phyloP scores from a whole-genome alignment of 92 coral and sea anemone species.

The Pocillopora grandis region DNA sequence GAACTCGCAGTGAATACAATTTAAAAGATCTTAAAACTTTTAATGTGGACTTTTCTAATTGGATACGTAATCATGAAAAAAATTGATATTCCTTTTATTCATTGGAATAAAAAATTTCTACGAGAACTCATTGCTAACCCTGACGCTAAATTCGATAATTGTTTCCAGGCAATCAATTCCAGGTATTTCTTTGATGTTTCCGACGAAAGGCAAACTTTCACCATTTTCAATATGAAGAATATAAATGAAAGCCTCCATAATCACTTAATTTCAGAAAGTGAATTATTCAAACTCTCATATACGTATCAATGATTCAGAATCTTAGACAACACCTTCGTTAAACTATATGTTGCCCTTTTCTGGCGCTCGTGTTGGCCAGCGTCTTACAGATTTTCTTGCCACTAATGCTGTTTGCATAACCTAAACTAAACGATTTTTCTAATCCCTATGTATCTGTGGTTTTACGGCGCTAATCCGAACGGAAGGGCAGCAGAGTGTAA shows the following conservation, averaged over 20 bases:
- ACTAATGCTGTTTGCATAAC: constrained; percentile 9
- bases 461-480: constrained; percentile 11
- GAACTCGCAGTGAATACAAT: not conserved
- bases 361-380: not conserved
- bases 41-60: not conserved
- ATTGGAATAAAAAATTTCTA: not conserved
- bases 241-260: not conserved
- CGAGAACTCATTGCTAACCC: not conserved
- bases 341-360: not conserved
- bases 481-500: not conserved
- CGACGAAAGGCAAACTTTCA: constrained; percentile 3
- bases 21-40: not conserved
- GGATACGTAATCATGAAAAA: not conserved
- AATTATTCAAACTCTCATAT: not conserved
- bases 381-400: not conserved
- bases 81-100: not conserved
- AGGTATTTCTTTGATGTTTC: constrained; percentile 28
- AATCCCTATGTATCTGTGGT: constrained; percentile 15
- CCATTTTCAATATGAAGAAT: constrained; percentile 10
- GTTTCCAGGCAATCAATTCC: not conserved
- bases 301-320: not conserved
- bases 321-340: not conserved
- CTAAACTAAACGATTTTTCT: not conserved
- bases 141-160: constrained; percentile 11
- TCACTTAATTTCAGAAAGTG: not conserved